phyloP scores from a whole-genome alignment of 2,888 invertebrate genomes.

The Mamestra brassicae region DNA sequence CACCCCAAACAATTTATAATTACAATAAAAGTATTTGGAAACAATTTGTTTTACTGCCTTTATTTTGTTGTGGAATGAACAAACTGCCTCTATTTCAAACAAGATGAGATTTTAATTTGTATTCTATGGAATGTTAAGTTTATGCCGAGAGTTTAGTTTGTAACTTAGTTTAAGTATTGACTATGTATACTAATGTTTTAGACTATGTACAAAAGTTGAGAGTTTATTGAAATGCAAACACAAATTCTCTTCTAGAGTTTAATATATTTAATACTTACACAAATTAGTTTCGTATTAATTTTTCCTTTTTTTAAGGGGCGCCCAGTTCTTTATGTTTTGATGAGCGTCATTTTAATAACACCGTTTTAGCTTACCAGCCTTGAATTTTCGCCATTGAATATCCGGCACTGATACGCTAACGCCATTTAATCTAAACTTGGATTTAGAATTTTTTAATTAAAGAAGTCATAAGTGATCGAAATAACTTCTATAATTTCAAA shows the following conservation, averaged over 20 bases:
- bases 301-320: conserved; percentile 14
- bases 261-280: conserved; percentile 49
- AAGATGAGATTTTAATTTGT: conserved; percentile 73
- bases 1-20: conserved; percentile 68
- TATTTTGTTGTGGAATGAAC: conserved; percentile 68
- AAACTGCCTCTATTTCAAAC: conserved; percentile 74
- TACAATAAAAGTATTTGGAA: conserved; percentile 73
- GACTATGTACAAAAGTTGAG: conserved; percentile 55
- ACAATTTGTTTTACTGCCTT: conserved; percentile 65
- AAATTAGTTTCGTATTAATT: conserved; percentile 32
- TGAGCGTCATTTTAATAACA: conserved; percentile 23
- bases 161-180: conserved; percentile 58
- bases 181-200: conserved; percentile 53
- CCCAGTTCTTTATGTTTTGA: conserved; percentile 31
- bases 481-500: no score
- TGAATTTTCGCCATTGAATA: not conserved
- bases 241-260: conserved; percentile 44
- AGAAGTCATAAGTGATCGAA: not conserved
- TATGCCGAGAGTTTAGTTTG: conserved; percentile 55
- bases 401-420: conserved; percentile 13
- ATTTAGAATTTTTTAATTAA: not conserved
- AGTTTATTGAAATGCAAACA: conserved; percentile 49
- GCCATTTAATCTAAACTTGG: not conserved
- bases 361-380: not conserved
- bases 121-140: conserved; percentile 66